Percentiles rank a stretch among this genome's conserved stretches.
Conservation (phyloP, 2,888 invertebrate species). For the Adineta ricciae region DNA sequence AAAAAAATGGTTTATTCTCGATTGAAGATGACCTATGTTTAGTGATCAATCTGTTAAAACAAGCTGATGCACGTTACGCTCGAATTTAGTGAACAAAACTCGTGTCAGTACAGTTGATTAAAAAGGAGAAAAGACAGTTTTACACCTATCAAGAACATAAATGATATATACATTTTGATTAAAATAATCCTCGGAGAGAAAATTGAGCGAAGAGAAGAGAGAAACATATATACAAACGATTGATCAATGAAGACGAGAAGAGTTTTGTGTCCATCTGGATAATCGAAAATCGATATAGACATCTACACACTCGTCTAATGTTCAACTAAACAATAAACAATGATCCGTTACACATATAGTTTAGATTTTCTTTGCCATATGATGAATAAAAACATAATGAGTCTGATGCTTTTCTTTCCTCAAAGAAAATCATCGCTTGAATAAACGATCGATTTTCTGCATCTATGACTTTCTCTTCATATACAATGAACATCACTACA, state of each 20-base stretch:
- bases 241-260: not conserved
- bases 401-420: not conserved
- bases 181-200: not conserved
- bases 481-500: not conserved
- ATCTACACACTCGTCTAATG: not conserved
- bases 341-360: not conserved
- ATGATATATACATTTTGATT: not conserved
- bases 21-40: not conserved
- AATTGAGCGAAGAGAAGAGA: not conserved
- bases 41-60: not conserved
- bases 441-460: not conserved
- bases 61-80: not conserved
- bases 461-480: not conserved
- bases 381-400: not conserved
- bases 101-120: not conserved
- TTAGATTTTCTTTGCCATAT: not conserved
- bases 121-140: not conserved
- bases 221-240: not conserved
- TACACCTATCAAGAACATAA: not conserved
- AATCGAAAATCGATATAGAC: constrained; percentile 9
- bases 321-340: constrained; percentile 13
- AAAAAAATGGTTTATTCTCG: not conserved
- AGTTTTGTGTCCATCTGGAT: not conserved
- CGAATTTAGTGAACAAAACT: not conserved
- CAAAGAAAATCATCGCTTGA: not conserved